phyloP scores from a whole-genome alignment of 2,888 invertebrate genomes.

The Iselma pallidipennis region DNA sequence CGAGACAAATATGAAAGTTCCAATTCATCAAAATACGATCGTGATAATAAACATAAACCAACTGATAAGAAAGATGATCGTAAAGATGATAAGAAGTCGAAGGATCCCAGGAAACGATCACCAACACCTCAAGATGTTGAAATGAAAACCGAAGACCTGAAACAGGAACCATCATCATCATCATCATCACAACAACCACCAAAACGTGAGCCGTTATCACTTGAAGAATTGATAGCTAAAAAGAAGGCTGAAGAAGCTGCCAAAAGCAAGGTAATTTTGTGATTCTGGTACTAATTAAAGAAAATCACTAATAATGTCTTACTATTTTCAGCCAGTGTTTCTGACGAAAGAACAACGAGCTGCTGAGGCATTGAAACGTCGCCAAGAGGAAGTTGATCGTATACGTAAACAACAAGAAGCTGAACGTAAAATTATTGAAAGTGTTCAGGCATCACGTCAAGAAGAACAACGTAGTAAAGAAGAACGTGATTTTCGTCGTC shows the following conservation, averaged over 20 bases:
- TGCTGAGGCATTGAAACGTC: slow-evolving; percentile 82
- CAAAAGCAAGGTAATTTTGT: slow-evolving; percentile 71
- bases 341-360: slow-evolving; percentile 95
- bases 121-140: slow-evolving; percentile 49
- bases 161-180: slow-evolving; percentile 39
- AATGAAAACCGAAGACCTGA: slow-evolving; percentile 35
- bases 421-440: slow-evolving; percentile 57
- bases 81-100: slow-evolving; percentile 42
- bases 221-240: slow-evolving; percentile 94
- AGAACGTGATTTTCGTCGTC: slow-evolving; percentile 51
- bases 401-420: slow-evolving; percentile 74
- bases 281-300: background rate
- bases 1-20: slow-evolving; percentile 40
- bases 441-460: slow-evolving; percentile 42
- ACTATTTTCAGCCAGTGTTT: slow-evolving; percentile 77
- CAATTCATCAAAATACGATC: slow-evolving; percentile 39
- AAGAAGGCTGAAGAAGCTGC: slow-evolving; percentile 96
- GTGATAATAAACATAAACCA: slow-evolving; percentile 40
- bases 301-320: background rate
- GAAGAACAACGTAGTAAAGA: slow-evolving; percentile 48
- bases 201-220: slow-evolving; percentile 86
- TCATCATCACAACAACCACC: slow-evolving; percentile 13
- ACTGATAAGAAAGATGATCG: slow-evolving; percentile 46
- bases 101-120: slow-evolving; percentile 50
- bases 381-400: slow-evolving; percentile 87